These are phyloP conservation scores for Siderastrea siderea DNA, from an alignment of 92 coral and sea anemone species.

Conservation along the genomic window DNA sequence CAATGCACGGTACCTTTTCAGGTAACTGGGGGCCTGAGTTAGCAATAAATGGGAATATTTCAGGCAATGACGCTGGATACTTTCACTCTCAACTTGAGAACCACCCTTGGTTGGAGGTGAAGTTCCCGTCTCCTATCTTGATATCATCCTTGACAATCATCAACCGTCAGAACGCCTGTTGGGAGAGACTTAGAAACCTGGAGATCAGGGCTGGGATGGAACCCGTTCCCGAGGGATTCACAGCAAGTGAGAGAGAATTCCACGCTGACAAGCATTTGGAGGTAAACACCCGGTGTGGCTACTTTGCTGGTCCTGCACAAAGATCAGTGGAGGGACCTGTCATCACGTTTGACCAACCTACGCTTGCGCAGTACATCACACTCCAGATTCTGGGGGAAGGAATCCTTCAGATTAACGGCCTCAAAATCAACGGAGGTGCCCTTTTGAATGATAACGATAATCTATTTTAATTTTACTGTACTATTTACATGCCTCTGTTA, in stretches of 20 bases:
- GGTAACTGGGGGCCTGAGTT: not conserved
- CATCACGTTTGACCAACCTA: slow-evolving; percentile 8
- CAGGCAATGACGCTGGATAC: not conserved
- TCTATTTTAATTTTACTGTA: too few species aligned
- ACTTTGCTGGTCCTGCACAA: slow-evolving; percentile 2
- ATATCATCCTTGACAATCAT: not conserved
- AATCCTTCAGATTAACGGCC: slow-evolving; percentile 30
- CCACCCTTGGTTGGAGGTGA: slow-evolving; percentile 35
- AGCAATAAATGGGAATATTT: slow-evolving; percentile 10
- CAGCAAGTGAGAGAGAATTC: not conserved
- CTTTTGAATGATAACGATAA: not conserved
- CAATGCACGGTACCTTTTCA: not conserved
- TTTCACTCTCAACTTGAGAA: slow-evolving; percentile 1
- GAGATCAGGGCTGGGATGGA: slow-evolving; percentile 54
- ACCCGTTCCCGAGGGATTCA: slow-evolving; percentile 46
- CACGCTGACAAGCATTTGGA: not conserved
- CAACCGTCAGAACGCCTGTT: not conserved
- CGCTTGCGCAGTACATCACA: slow-evolving; percentile 20
- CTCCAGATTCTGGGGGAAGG: slow-evolving; percentile 23
- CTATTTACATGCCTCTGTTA: too few species aligned
- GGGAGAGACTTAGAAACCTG: slow-evolving; percentile 34
- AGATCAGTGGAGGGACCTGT: not conserved
- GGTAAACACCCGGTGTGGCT: slow-evolving; percentile 2
- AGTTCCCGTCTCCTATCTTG: slow-evolving; percentile 17
- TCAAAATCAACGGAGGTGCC: slow-evolving; percentile 57